Evolutionary conservation across 2,888 invertebrate genomes (phyloP), one percentile per base, ranked within the genome.

Genomic region (Sphaerophoria taeniata): DNA sequence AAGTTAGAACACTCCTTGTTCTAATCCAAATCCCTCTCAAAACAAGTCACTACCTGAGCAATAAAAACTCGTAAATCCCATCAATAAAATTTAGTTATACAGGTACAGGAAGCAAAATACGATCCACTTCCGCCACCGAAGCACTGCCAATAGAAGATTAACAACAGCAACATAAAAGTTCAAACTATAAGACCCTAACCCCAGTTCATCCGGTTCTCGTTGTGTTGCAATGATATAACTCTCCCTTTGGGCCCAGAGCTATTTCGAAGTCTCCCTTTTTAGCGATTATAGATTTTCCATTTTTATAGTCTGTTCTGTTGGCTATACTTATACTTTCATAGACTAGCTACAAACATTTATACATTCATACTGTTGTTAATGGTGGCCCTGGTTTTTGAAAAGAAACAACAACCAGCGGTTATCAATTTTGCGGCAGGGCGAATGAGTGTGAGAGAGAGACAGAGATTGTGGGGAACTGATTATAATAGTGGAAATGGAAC

Each of bases 231-330:
- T 47, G 14, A 3, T n/a, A 6, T 55, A 12, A 6, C 34, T 63
- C 31, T 33, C 36, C 3, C 2, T 43, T 3, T 43, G 1, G 24
- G 43, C 24, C 39, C n/a, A 9, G n/a, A 24, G 24, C 14, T 12
- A 39, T 6, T 16, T n/a, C 31, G 12, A 61, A 33, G 11, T 49
- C 49, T 65, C 12, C 65, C 34, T 49, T 65, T 49, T 2, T 16
- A 49, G 47, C 47, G 63, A 63, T 47, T 63, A 63, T 49, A 49
- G 34, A 47, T 47, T 63, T 63, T 14, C 45, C 33, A 63, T 33
- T 49, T 24, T 0, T 47, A 47, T 33, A 31, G 9, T 3, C 12
- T 11, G 43, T 43, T 14, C 24, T 2, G 24, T 24, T 2, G 24
- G 24, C 3, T 9, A 6, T 43, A 43, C 9, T 3, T 9, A 39